These are phyloP conservation scores for Dicerorhinus sumatrensis DNA, from an alignment of 2,113 vertebrate species.

Conservation along the genomic window DNA sequence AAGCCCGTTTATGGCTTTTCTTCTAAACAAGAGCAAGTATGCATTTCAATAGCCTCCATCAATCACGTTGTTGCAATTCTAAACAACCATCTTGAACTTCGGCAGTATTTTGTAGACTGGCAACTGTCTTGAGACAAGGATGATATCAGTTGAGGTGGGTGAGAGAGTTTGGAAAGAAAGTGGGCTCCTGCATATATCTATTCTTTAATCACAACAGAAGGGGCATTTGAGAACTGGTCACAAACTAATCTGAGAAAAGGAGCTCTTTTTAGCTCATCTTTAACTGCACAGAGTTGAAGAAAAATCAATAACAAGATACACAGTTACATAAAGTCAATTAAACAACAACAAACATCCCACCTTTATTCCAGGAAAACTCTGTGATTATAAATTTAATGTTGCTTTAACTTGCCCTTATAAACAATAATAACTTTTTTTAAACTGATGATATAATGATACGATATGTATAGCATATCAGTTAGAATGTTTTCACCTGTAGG, in stretches of 20 bases:
- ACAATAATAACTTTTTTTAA: neutral
- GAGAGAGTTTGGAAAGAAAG: neutral
- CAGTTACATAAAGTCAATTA: conserved; percentile 66
- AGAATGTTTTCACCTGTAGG: neutral
- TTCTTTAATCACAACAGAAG: conserved; percentile 4
- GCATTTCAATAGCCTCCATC: neutral
- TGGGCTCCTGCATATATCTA: neutral
- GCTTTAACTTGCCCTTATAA: neutral
- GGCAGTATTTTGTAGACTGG: neutral
- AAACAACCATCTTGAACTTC: neutral
- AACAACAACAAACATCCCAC: neutral
- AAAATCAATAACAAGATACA: conserved; percentile 59
- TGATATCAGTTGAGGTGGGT: neutral
- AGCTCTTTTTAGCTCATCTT: conserved; percentile 20
- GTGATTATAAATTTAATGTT: neutral
- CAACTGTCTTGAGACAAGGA: neutral
- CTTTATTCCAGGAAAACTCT: neutral
- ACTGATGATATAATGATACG: neutral
- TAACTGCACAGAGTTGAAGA: neutral
- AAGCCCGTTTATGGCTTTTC: neutral
- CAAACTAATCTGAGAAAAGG: conserved; percentile 29
- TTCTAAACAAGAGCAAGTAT: neutral
- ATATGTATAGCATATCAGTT: neutral
- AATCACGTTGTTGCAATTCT: conserved; percentile 44
- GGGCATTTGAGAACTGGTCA: conserved; percentile 43